phyloP scores from a whole-genome alignment of 1,140 invertebrate genomes.

The Drosophila pallidifrons region DNA sequence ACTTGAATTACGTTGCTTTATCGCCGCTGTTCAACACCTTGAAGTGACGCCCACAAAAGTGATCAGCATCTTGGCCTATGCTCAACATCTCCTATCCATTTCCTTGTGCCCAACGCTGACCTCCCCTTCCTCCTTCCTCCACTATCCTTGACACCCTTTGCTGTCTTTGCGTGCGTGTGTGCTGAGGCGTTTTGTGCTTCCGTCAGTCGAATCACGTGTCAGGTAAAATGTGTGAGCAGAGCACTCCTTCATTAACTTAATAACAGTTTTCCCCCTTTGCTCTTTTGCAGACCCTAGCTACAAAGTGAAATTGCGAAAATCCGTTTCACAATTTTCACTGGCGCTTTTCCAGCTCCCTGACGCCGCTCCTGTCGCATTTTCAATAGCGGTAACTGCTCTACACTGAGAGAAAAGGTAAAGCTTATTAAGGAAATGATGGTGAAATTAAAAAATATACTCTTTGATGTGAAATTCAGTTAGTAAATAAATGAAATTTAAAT shows the following conservation, averaged over 20 bases:
- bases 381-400: neutral
- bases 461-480: too few species aligned
- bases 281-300: slow-evolving; percentile 41
- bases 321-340: slow-evolving; percentile 69
- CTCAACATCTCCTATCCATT: slow-evolving; percentile 16
- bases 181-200: slow-evolving; percentile 14
- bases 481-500: too few species aligned
- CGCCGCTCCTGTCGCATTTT: neutral
- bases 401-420: too few species aligned
- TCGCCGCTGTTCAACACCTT: slow-evolving; percentile 6
- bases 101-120: slow-evolving; percentile 1
- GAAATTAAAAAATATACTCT: too few species aligned
- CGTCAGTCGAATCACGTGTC: slow-evolving; percentile 70
- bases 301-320: slow-evolving; percentile 80
- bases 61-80: slow-evolving; percentile 9
- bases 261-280: slow-evolving; percentile 66
- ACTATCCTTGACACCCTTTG: neutral
- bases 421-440: too few species aligned
- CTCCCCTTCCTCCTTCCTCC: neutral
- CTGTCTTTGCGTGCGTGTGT: slow-evolving; percentile 1
- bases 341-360: slow-evolving; percentile 25
- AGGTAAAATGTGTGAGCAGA: slow-evolving; percentile 69
- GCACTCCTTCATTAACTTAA: slow-evolving; percentile 83
- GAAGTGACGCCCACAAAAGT: neutral
- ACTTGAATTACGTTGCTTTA: neutral